Conservation (phyloP, 2,113 vertebrate genomes). For the Lanius collurio region DNA sequence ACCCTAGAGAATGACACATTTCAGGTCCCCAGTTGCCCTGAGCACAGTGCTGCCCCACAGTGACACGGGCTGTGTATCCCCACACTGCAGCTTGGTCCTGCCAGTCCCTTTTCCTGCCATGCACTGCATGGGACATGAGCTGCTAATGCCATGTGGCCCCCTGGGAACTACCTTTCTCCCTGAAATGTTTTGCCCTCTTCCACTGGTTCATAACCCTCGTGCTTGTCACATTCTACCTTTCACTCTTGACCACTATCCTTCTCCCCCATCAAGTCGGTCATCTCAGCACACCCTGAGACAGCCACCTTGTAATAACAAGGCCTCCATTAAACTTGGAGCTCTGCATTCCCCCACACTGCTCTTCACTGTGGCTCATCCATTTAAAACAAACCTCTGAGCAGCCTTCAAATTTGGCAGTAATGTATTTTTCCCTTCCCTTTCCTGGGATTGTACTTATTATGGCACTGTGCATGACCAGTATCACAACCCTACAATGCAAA, state of each 20-base stretch:
- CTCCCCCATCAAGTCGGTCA: fast-evolving
- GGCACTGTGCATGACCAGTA: not conserved
- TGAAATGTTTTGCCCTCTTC: not conserved
- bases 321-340: not conserved
- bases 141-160: not conserved
- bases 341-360: not conserved
- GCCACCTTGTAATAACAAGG: not conserved
- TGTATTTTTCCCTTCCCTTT: not conserved
- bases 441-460: not conserved
- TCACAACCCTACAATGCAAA: not conserved
- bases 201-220: not conserved
- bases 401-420: not conserved
- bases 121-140: fast-evolving
- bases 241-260: not conserved
- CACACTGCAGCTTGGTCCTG: not conserved
- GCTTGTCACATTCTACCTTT: not conserved
- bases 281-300: not conserved
- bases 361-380: not conserved
- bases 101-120: not conserved
- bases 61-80: fast-evolving
- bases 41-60: not conserved
- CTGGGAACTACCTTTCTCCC: not conserved
- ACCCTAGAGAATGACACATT: not conserved
- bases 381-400: not conserved
- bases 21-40: not conserved